Base-by-base conservation (phyloP, 2,888 invertebrate genomes). In the Drosophila crucigera region DNA sequence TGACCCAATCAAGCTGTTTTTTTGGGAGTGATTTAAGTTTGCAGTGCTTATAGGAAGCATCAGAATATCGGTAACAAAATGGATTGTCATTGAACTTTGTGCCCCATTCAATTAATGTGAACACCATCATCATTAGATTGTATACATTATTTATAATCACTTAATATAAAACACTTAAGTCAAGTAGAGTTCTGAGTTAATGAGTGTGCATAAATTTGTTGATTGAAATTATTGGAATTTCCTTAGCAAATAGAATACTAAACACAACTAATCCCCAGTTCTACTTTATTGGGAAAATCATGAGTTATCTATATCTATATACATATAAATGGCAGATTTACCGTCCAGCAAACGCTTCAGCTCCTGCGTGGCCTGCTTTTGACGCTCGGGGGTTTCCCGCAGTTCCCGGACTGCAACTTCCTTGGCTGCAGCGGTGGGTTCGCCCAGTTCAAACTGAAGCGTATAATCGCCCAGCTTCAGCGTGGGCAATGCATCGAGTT, bases 361-460 rank as follows among this genome's bases (percentile, higher is more conserved):
- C 82, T 95, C 95, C 62, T 92, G 92, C 22, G 96, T 86, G 7
- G 95, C 95, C 73, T 95, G 93, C 74, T 94, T 94, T 14, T 95
- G 94, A 7, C 94, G 93, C 91, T 97, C 96, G 0, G 96, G 95
- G 0, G 95, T 95, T 93, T 97, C 97, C 67, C 96, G 94, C 35
- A 97, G 92, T 91, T 97, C 97, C 31, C 91, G 94, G 75, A 93
- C 92, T 0, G 97, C 96, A 37, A 97, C 95, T 91, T 97, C 96
- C 82, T 94, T 94, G 28, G 96, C 94, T 60, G 95, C 95, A 9
- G 95, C 94, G 19, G 94, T 93, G 0, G 96, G 94, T 41, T 95
- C 95, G 1, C 95, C 95, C 67, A 97, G 92, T 90, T 97, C 97
- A 80, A 97, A 95, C 76, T 92, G 81, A 33, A 94, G 74, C 54